Base-by-base conservation (phyloP, 2,888 invertebrate species). In the Nephrotoma appendiculata region DNA sequence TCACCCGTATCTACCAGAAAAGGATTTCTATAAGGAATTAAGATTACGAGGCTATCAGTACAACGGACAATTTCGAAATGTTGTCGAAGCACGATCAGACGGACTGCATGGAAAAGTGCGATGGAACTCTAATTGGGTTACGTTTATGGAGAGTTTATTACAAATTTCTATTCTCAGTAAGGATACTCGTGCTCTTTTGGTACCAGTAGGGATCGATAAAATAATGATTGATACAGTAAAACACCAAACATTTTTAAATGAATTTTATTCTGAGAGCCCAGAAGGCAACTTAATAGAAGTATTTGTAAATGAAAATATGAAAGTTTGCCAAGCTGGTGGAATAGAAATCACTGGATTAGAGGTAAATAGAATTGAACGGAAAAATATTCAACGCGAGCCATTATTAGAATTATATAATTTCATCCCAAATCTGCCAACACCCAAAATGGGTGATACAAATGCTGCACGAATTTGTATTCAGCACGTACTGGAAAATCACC, bases 131-230 rank as follows among this genome's bases (percentile, higher is more conserved):
- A 96, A 97, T 91, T 98, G 98, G 97, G 95, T 96, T 6, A 94
- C 96, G 2, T 97, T 97, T 91, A 94, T 98, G 92, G 98, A 98
- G 92, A 95, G 96, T 48, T 95, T 98, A 95, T 92, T 98, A 12
- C 98, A 98, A 91, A 94, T 96, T 89, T 94, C 94, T 89, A 94
- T 97, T 86, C 90, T 97, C 42, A 94, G 94, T 41, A 93, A 94
- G 87, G 94, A 95, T 88, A 94, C 94, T 0, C 93, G 96, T 42
- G 94, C 94, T 3, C 93, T 97, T 3, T 93, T 95, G 89, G 93
- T 97, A 0, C 97, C 97, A 0, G 96, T 96, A 0, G 93, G 95
- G 86, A 94, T 97, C 44, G 94, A 94, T 89, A 94, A 93, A 89
- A 90, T 96, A 0, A 93, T 93, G n/a, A 95, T 97, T 83, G 94